phyloP scores from a whole-genome alignment of 2,888 invertebrate genomes.

The Proisotoma minuta region DNA sequence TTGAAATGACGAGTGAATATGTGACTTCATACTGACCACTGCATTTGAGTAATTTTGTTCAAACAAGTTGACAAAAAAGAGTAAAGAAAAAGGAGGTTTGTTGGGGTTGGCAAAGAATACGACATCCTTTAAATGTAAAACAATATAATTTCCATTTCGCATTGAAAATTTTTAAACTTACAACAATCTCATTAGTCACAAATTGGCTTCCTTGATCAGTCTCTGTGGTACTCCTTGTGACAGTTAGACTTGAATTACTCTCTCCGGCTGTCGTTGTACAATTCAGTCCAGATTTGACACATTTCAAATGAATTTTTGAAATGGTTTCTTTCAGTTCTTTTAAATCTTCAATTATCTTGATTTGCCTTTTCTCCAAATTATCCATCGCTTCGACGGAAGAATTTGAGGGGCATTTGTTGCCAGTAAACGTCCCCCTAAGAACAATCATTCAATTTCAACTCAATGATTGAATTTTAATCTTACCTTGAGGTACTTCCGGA shows the following conservation, averaged over 20 bases:
- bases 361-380: not conserved
- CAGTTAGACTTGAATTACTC: not conserved
- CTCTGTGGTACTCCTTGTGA: too few relatives aligned
- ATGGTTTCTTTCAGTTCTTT: not conserved
- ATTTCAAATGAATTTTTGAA: not conserved
- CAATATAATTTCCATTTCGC: not conserved
- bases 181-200: slow-evolving; percentile 3
- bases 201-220: not conserved
- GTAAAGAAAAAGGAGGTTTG: not conserved
- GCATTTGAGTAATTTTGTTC: slow-evolving; percentile 6
- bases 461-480: not conserved
- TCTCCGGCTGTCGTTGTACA: not conserved
- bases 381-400: not conserved
- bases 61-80: slow-evolving; percentile 2
- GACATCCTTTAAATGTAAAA: slow-evolving; percentile 6
- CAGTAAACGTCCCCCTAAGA: slow-evolving; percentile 1
- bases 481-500: slow-evolving; percentile 1
- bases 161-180: not conserved
- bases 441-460: not conserved
- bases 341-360: not conserved
- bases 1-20: slow-evolving; percentile 5
- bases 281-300: not conserved
- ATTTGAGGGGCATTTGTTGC: not conserved
- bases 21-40: not conserved
- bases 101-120: slow-evolving; percentile 2